Base-by-base conservation (phyloP, 2,888 invertebrate genomes). In the Keiferia lycopersicella region DNA sequence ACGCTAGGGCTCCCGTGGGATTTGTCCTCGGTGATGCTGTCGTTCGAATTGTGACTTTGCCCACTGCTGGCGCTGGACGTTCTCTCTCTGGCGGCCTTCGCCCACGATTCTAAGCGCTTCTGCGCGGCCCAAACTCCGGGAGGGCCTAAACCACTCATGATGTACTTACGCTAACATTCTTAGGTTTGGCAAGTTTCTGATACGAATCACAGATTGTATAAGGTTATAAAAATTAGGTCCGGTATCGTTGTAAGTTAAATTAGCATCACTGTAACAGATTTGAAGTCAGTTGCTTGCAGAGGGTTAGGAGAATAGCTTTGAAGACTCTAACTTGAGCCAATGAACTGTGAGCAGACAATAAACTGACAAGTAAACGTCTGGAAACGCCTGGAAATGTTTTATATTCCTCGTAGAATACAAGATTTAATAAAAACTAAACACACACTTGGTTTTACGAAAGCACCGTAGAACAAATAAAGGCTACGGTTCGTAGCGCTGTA, bases 121-220 rank as follows among this genome's bases (percentile, higher is more conserved):
- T 96, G 95, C 30, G 95, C 95, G 67, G 95, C 94, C 95, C 95
- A 96, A 73, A 95, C 95, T 66, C 95, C 94, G 16, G 95, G 94
- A 65, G 95, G 95, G 73, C 95, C 95, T 75, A 95, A 88, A 65
- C 95, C 95, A 84, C 94, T 94, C 94, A 94, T 94, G 66, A 70
- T 81, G 67, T 66, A 11, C 34, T 56, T 16, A 56, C 22, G 34
- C 56, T n/a, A 56, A 12, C 56, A 56, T 56, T 56, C 26, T 56
- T n/a, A 7, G n/a, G 30, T 56, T 22, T 14, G 11, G 11, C 14
- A 26, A 56, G 11, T 56, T 12, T 14, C 1, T n/a, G 4, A 12
- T 26, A 7, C n/a, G 22, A 56, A 30, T 26, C 26, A 30, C 26
- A 56, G 11, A 11, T 12, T 12, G 8, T 30, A 56, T 1, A 11